Evolutionary conservation across 2,797 vertebrate genomes (phyloP).

Genomic region (Pristis pectinata): DNA sequence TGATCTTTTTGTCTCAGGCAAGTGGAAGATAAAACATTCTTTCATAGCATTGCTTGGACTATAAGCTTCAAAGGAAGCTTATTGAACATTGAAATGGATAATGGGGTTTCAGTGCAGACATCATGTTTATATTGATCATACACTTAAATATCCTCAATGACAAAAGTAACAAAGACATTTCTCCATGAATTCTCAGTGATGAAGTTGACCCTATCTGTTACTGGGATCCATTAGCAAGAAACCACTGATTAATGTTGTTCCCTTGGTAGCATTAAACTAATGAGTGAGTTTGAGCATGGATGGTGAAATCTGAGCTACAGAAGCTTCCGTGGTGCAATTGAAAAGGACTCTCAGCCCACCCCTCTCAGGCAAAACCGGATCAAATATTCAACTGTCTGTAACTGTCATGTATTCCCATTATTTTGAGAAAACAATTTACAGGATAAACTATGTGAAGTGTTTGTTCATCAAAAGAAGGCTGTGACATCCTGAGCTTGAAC

Average conservation of each 20-base stretch:
- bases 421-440: not conserved
- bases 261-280: not conserved
- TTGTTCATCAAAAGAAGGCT: not conserved
- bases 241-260: not conserved
- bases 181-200: not conserved
- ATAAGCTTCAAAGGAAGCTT: not conserved
- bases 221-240: not conserved
- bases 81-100: not conserved
- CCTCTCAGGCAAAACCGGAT: no score
- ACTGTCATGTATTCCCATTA: not conserved
- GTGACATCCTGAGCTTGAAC: not conserved
- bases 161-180: not conserved
- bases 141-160: not conserved
- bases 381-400: no score
- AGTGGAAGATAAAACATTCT: not conserved
- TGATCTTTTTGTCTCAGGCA: not conserved
- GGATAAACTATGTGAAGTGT: not conserved
- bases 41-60: not conserved
- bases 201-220: not conserved
- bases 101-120: not conserved
- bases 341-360: no score
- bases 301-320: not conserved
- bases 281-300: not conserved
- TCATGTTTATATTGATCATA: not conserved
- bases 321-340: no score